phyloP scores from a whole-genome alignment of 2,113 vertebrate species.

The Corythornis cristatus region DNA sequence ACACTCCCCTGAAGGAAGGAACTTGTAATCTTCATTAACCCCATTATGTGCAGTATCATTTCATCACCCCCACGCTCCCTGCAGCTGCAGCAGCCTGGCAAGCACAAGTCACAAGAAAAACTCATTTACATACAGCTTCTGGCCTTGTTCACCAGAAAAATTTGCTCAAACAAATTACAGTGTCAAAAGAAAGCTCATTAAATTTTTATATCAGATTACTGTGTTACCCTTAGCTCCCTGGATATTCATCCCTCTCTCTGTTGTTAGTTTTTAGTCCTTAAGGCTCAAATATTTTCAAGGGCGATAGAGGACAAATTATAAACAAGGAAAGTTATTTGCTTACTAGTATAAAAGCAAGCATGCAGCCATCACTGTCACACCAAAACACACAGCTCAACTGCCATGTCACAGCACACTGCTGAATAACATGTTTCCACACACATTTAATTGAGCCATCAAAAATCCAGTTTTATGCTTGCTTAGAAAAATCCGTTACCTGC shows the following conservation, averaged over 20 bases:
- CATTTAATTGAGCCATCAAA: not conserved
- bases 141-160: constrained; percentile 65
- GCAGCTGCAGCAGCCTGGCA: constrained; percentile 45
- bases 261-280: not conserved
- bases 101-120: constrained; percentile 43
- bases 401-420: not conserved
- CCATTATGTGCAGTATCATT: constrained; percentile 65
- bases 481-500: not conserved
- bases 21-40: constrained; percentile 66
- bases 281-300: constrained; percentile 50
- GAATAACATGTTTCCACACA: not conserved
- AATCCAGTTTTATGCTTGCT: not conserved
- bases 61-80: constrained; percentile 62
- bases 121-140: constrained; percentile 74
- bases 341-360: not conserved
- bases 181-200: constrained; percentile 77
- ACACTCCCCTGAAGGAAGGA: constrained; percentile 49
- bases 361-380: not conserved
- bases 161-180: constrained; percentile 69
- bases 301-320: constrained; percentile 30
- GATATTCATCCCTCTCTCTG: constrained; percentile 33
- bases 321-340: constrained; percentile 6
- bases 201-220: constrained; percentile 68
- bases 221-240: constrained; percentile 36
- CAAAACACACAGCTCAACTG: not conserved